Evolutionary conservation across 2,797 vertebrate species (phyloP).

Genomic region (Sandelia bainsii): DNA sequence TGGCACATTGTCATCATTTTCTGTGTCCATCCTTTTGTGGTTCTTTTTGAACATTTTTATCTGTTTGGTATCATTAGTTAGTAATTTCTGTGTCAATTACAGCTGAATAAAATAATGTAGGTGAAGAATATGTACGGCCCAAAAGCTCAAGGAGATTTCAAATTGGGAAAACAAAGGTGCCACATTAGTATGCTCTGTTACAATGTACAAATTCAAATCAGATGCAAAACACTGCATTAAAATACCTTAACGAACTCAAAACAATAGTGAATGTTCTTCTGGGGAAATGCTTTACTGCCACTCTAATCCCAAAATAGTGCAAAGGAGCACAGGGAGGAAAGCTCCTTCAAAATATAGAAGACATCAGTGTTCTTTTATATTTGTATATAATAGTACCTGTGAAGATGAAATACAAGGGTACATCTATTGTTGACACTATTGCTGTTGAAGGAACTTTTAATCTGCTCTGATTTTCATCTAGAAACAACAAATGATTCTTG

Average conservation of each 20-base stretch:
- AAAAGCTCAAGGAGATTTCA: slow-evolving; percentile 4
- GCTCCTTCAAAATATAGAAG: slow-evolving; percentile 18
- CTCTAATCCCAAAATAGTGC: slow-evolving; percentile 28
- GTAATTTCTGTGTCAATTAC: slow-evolving; percentile 37
- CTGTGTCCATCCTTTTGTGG: too few species aligned
- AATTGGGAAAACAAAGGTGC: slow-evolving; percentile 15
- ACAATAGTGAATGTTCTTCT: slow-evolving; percentile 29
- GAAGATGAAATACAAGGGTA: slow-evolving; percentile 26
- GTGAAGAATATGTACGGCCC: slow-evolving; percentile 9
- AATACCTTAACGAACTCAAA: slow-evolving; percentile 48
- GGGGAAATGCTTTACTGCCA: slow-evolving; percentile 34
- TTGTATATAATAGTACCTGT: background rate
- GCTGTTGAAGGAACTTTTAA: background rate
- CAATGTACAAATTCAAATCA: slow-evolving; percentile 40
- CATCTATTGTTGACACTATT: background rate
- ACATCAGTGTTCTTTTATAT: slow-evolving; percentile 11
- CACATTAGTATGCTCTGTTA: slow-evolving; percentile 34
- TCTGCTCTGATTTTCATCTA: background rate
- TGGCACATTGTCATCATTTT: too few species aligned
- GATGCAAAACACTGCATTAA: slow-evolving; percentile 48
- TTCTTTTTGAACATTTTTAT: too few species aligned
- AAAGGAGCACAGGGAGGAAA: background rate
- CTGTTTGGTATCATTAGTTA: too few species aligned
- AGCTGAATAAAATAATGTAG: slow-evolving; percentile 10
- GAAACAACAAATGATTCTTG: background rate